Conservation (phyloP, 2,888 invertebrate genomes). For the Mayetiola destructor region DNA sequence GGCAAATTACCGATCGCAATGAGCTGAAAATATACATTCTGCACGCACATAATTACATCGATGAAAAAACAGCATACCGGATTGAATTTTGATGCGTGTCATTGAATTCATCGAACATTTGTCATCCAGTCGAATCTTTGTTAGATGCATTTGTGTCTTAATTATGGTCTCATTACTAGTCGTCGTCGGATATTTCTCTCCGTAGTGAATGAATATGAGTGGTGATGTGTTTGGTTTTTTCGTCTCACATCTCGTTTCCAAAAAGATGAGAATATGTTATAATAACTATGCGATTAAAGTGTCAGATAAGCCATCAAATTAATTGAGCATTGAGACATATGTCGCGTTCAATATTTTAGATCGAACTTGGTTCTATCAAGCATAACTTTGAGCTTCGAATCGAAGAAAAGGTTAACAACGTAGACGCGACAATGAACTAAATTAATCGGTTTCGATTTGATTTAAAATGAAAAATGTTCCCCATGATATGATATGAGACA, state of each 20-base stretch:
- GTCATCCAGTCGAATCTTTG: not conserved
- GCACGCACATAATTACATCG: not conserved
- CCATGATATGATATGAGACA: not conserved
- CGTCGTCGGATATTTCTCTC: not conserved
- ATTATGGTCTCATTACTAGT: slow-evolving; percentile 6
- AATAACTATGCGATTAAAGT: not conserved
- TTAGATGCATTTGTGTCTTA: slow-evolving; percentile 8
- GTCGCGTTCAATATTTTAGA: not conserved
- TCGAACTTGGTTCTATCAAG: too few species aligned
- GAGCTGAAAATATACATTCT: not conserved
- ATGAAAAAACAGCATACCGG: not conserved
- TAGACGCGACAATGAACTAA: not conserved
- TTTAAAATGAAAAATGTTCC: too few species aligned
- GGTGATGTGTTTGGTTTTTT: not conserved
- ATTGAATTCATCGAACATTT: not conserved
- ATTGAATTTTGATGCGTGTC: not conserved
- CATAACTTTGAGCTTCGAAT: too few species aligned
- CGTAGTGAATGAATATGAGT: not conserved
- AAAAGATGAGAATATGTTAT: not conserved
- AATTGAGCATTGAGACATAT: not conserved
- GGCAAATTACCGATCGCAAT: slow-evolving; percentile 2
- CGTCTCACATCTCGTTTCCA: not conserved
- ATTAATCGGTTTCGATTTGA: slow-evolving; percentile 2
- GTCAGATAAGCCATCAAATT: slow-evolving; percentile 8
- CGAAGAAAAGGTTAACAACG: not conserved